Evolutionary conservation across 2,888 invertebrate genomes (phyloP), one percentile per base, ranked within the genome.

Genomic region (Nomada lathburiana): DNA sequence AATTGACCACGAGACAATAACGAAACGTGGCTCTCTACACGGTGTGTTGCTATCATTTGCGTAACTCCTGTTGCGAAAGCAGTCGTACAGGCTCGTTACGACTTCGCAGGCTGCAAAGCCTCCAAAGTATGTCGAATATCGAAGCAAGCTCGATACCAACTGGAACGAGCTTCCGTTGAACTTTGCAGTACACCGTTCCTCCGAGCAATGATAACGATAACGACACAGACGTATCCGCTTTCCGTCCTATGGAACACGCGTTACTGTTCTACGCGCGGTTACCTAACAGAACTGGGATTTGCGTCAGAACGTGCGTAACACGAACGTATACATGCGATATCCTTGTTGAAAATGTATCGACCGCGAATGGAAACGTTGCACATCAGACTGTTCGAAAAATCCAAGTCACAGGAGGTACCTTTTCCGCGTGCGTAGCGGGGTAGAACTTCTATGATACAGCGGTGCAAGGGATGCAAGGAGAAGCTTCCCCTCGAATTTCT

Each of bases 151-250:
- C 65, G 65, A 65, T 29, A 29, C 13, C 65, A 16, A 18, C 2
- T 29, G 29, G 29, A 67, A 53, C 52, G 36, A 53, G 52, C 52
- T 67, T 67, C 65, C 65, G 52, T 29, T 67, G 47, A 47, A 47
- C 47, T 47, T 47, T 47, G 47, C 10, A 16, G 13, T 1, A 3
- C 13, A 3, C 4, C 26, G 57, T 69, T 59, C n/a, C 57, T 44
- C 57, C 23, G 13, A n/a, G 44, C 69, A 69, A 59, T 42, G 57
- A 71, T 52, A 60, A 71, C 60, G 71, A 62, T 50, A 52, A 71
- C 62, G 20, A 69, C 55, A 16, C 55, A 1, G n/a, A 52, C 69
- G 23, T 47, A 29, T 57, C 23, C 62, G 18, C 52, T n/a, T 42
- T 26, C 11, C 57, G 4, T 44, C 44, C 36, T 13, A 20, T 62